phyloP scores from a whole-genome alignment of 2,797 vertebrate species.

The Pteropus rufus region DNA sequence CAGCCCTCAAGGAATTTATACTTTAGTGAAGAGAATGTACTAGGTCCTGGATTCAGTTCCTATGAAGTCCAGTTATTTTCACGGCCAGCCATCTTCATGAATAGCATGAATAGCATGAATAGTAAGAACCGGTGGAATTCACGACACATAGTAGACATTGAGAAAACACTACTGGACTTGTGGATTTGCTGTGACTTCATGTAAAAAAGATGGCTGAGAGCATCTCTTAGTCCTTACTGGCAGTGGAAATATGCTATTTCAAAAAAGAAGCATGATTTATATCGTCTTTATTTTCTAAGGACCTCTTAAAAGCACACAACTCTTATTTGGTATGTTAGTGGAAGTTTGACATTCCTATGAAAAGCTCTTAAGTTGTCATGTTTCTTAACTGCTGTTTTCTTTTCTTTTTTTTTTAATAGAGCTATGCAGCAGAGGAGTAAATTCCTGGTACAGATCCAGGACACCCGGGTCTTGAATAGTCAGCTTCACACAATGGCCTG shows the following conservation, averaged over 20 bases:
- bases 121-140: not conserved
- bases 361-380: not conserved
- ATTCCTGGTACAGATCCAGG: slow-evolving; percentile 86
- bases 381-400: slow-evolving; percentile 83
- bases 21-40: not conserved
- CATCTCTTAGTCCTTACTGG: not conserved
- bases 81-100: not conserved
- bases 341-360: not conserved
- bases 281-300: not conserved
- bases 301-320: not conserved
- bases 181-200: not conserved
- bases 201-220: not conserved
- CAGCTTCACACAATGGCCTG: slow-evolving; percentile 87
- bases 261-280: not conserved
- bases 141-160: fast-evolving
- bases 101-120: not conserved
- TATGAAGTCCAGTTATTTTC: not conserved
- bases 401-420: slow-evolving; percentile 84
- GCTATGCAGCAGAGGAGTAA: slow-evolving; percentile 87
- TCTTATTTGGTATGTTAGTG: not conserved
- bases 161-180: not conserved
- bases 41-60: not conserved
- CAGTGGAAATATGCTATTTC: not conserved
- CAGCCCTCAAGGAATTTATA: not conserved
- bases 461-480: slow-evolving; percentile 88